Conservation (phyloP, 2,113 vertebrate genomes). For the Anhinga rufa region DNA sequence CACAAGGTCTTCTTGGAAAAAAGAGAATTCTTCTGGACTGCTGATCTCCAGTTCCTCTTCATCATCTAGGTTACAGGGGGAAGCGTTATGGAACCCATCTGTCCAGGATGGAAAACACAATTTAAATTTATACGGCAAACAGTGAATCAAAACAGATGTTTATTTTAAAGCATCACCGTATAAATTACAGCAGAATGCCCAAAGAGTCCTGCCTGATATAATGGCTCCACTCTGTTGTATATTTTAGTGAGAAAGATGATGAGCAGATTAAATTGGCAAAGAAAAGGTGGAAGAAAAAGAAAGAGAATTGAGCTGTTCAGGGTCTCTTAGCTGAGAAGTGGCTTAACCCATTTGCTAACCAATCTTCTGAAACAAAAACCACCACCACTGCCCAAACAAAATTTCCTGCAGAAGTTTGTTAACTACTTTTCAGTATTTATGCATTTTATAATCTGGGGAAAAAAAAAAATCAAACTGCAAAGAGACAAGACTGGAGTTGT, state of each 20-base stretch:
- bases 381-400: background rate
- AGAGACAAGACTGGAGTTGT: background rate
- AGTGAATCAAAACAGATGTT: background rate
- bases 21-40: conserved; percentile 81
- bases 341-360: background rate
- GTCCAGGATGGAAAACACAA: background rate
- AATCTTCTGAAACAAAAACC: background rate
- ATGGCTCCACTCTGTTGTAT: background rate
- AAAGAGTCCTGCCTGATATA: background rate
- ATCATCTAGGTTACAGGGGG: conserved; percentile 73
- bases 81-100: conserved; percentile 76
- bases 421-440: background rate
- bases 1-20: conserved; percentile 84
- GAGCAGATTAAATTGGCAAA: background rate
- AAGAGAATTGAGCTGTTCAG: background rate
- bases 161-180: background rate
- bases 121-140: background rate
- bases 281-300: background rate
- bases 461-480: background rate
- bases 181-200: background rate
- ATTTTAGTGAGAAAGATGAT: background rate
- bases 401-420: background rate
- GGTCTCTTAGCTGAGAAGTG: background rate
- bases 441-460: background rate
- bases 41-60: conserved; percentile 80